Base-by-base conservation (phyloP, 2,888 invertebrate species). In the Cerastis rubricosa region DNA sequence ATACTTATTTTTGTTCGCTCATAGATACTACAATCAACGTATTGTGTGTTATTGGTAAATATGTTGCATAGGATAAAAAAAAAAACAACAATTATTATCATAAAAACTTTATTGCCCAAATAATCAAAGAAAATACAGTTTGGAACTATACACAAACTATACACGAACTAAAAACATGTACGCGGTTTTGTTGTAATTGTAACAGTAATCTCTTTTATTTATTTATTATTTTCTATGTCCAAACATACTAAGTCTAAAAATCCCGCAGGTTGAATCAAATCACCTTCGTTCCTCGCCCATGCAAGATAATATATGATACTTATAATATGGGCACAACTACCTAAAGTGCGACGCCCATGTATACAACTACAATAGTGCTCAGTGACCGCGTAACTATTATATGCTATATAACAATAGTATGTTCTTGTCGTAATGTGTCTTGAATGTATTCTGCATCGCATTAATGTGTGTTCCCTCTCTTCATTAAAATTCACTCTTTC, bases 301-400 rank as follows among this genome's bases (percentile, higher is more conserved):
- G 67, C 67, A 66, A 77, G 67, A 63, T 63, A 69, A 40, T 78
- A 78, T 49, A 78, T 25, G 49, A 78, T 67, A 61, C 63, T 69
- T 57, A 65, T 71, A 49, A 78, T 76, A 75, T 74, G 78, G 25
- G 78, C 74, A 45, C 78, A 78, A 65, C 72, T 74, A 51, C 78
- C 78, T 51, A 78, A 51, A 49, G 78, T 78, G 45, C 78, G 66
- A 47, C 70, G 69, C 54, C 74, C 78, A 59, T 72, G 77, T 43
- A 74, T 78, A 47, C 73, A 78, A 63, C 73, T 69, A 69, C 77
- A 78, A 70, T 63, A 67, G 68, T 74, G 47, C 45, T 74, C 68
- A 17, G 25, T 79, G 76, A 61, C 73, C 47, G 61, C 61, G 71
- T 71, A 40, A 59, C 72, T 51, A 43, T 61, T 78, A 69, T 74